Base-by-base conservation (phyloP, 53 echinoderm and acorn worm species). In the Hippasteria phrygiana region DNA sequence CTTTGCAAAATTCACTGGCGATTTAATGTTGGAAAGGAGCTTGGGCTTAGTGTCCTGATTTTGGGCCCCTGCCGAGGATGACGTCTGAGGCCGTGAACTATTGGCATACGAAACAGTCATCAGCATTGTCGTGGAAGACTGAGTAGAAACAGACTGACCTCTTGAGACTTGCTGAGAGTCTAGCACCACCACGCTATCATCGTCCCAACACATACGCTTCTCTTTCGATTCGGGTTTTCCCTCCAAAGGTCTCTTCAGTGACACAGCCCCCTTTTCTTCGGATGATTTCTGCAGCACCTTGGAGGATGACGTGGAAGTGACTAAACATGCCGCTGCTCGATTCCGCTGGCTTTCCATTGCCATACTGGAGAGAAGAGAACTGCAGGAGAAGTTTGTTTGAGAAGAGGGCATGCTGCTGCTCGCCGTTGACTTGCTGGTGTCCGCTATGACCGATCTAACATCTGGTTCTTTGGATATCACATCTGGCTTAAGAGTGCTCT, bases 271-370 rank as follows among this genome's bases (percentile, higher is more conserved):
- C 16, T n/a, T 53, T 4, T 5, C 59, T 4, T 6, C 77, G 4
- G 77, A 54, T 0, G 35, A 20, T 32, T 50, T 29, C 10, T 17
- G 85, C 36, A 34, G 26, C 70, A 70, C 24, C 89, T 88, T 13
- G 51, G 53, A 17, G 53, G 85, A 47, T 35, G 81, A 40, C 14
- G 81, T 42, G 16, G 70, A 71, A 24, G 71, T n/a, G 4, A 69
- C 85, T 51, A 50, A 43, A 20, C 22, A 70, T 1, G 87, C 87
- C 26, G 91, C 87, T 20, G 86, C 93, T 63, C 88, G 87, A 33
- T 91, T 85, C 1, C 94, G 74, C 74, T 97, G 97, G 62, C 95
- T 97, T 50, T 92, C 97, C 43, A 90, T 86, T 24, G 97, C 97
- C 92, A 97, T 97, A 38, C 93, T 93, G 8, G 97, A 93, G 51